Percentiles rank a stretch among this genome's conserved stretches.
Conservation (phyloP, 2,113 vertebrate species). For the Eudyptes chrysolophus region DNA sequence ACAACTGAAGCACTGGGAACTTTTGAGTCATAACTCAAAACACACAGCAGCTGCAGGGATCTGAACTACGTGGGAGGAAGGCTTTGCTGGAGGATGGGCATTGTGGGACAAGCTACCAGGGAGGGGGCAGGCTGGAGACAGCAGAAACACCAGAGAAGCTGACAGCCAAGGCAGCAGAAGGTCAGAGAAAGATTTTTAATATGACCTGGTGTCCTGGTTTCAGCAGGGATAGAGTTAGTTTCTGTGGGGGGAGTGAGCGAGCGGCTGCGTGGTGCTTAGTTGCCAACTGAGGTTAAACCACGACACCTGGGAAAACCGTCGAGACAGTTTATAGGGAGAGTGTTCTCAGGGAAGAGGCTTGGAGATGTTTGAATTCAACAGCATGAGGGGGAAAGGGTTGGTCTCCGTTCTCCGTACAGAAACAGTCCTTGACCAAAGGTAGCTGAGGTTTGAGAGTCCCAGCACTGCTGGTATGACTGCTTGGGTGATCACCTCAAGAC, state of each 20-base stretch:
- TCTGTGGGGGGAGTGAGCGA: too few relatives aligned
- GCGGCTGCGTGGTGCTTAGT: too few relatives aligned
- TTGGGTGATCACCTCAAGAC: neutral
- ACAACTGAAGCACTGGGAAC: neutral
- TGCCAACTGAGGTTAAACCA: too few relatives aligned
- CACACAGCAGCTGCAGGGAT: neutral
- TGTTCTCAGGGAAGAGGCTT: neutral
- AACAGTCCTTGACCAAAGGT: neutral
- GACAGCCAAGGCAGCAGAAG: neutral
- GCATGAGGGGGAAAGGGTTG: neutral
- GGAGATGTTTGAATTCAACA: neutral
- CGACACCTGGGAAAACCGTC: neutral
- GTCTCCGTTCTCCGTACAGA: neutral
- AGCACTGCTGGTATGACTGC: neutral
- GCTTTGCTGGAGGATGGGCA: neutral
- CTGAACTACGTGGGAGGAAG: neutral
- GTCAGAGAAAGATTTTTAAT: neutral
- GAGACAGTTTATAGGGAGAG: neutral
- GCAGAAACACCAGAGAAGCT: neutral
- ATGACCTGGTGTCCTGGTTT: too few relatives aligned
- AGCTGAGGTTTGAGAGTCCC: rapidly evolving
- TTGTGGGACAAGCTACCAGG: neutral
- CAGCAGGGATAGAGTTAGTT: too few relatives aligned
- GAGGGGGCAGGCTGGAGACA: neutral
- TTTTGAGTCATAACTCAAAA: neutral